phyloP scores from a whole-genome alignment of 2,797 vertebrate species.

The Clarias platycephalus region DNA sequence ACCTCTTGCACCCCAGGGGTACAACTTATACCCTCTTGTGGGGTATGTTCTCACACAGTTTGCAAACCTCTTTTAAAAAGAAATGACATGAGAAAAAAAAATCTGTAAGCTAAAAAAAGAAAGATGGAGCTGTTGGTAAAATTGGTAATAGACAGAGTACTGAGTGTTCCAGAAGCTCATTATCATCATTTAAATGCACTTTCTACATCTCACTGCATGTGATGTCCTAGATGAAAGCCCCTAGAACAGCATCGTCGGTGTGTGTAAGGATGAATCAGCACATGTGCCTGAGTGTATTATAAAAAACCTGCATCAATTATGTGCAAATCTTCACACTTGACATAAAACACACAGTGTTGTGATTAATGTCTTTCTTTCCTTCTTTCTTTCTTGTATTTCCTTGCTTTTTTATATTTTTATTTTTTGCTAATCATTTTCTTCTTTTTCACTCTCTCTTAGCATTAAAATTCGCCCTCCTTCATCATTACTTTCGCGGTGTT shows the following conservation, averaged over 20 bases:
- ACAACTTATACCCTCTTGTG: too few relatives aligned
- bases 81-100: neutral
- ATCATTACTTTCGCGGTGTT: neutral
- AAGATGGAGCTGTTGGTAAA: neutral
- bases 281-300: neutral
- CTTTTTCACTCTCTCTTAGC: neutral
- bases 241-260: neutral
- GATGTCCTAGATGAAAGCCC: neutral
- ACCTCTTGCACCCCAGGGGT: too few relatives aligned
- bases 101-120: neutral
- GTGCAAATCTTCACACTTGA: slow-evolving; percentile 5
- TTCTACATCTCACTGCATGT: neutral
- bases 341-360: neutral
- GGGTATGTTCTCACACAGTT: too few relatives aligned
- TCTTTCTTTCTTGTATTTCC: neutral
- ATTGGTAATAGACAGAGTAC: neutral
- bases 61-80: too few relatives aligned
- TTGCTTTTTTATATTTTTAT: neutral
- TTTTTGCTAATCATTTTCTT: neutral
- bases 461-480: neutral
- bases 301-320: neutral
- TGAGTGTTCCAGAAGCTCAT: slow-evolving; percentile 2
- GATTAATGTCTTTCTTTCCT: neutral
- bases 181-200: neutral
- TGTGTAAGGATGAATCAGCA: neutral